A percentile compares a stretch with the other conserved stretches of the same genome.
Evolutionary conservation across 1,140 invertebrate species (phyloP).

Genomic region (Trinorchestia longiramus): DNA sequence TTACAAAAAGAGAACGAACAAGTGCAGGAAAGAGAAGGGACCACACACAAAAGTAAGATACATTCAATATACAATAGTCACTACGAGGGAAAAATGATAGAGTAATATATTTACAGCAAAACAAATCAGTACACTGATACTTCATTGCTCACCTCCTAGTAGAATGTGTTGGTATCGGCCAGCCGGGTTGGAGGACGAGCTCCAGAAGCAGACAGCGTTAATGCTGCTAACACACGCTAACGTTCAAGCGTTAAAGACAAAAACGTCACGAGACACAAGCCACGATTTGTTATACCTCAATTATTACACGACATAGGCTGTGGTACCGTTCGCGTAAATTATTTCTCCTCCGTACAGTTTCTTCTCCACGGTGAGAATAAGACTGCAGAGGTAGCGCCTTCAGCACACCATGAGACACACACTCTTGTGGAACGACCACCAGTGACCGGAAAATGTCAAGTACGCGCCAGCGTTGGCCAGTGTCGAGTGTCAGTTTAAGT

Average conservation of each 20-base stretch:
- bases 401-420: too few species aligned
- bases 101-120: neutral
- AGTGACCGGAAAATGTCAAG: neutral
- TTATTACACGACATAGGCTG: neutral
- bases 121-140: neutral
- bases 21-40: neutral
- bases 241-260: neutral
- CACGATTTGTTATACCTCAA: neutral
- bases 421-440: neutral
- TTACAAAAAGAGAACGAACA: neutral
- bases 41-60: neutral
- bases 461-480: neutral
- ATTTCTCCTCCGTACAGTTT: neutral
- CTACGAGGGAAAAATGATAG: neutral
- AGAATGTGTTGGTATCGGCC: neutral
- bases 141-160: neutral
- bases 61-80: neutral
- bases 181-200: neutral
- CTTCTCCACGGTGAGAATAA: too few species aligned
- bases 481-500: neutral
- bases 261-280: neutral
- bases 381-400: neutral
- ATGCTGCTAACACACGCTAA: neutral
- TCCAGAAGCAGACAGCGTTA: neutral
- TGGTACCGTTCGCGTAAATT: neutral